A percentile compares a stretch with the other conserved stretches of the same genome.
phyloP scores from a whole-genome alignment of 2,113 vertebrate genomes.

The Sus scrofa region DNA sequence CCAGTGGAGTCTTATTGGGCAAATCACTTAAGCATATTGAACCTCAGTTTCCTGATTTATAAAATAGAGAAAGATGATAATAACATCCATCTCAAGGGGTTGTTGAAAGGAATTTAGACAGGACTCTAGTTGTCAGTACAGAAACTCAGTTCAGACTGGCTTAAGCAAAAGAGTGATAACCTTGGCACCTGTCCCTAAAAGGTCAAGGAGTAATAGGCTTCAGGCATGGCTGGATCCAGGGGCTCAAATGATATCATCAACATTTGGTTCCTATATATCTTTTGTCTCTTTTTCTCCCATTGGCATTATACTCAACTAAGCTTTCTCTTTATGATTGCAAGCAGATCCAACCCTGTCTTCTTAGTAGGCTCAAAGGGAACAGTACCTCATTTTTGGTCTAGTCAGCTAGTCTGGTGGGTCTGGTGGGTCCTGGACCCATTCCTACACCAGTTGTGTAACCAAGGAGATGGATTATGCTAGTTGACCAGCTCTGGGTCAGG shows the following conservation, averaged over 20 bases:
- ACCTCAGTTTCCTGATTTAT: not conserved
- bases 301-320: not conserved
- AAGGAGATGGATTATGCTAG: not conserved
- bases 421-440: not conserved
- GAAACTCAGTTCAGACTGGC: not conserved
- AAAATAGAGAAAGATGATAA: not conserved
- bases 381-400: not conserved
- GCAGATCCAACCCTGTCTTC: not conserved
- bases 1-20: not conserved
- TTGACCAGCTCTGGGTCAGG: not conserved
- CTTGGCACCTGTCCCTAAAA: not conserved
- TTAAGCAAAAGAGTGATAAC: not conserved
- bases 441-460: not conserved
- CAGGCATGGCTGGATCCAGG: constrained; percentile 42
- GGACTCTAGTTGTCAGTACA: not conserved
- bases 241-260: not conserved
- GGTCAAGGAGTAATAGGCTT: not conserved
- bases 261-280: not conserved
- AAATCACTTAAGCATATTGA: not conserved
- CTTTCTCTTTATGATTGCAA: not conserved
- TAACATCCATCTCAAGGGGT: too few species aligned
- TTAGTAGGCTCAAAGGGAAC: not conserved
- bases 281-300: not conserved
- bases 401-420: too few species aligned
- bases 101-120: not conserved